phyloP scores from a whole-genome alignment of 2,797 vertebrate genomes.

The Xiphorhynchus erythropygius region DNA sequence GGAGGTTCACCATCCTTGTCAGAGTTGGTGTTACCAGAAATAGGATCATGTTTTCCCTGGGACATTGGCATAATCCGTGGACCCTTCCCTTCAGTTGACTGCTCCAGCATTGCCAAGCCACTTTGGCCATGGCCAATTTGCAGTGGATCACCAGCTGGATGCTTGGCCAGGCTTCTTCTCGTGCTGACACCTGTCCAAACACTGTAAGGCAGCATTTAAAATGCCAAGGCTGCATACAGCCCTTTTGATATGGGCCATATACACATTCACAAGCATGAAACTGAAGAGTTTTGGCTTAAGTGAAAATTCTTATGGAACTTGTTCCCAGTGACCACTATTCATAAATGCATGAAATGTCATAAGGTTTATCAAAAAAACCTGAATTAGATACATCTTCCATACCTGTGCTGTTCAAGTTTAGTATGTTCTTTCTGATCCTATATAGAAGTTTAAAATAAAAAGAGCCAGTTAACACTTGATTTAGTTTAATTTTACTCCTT shows the following conservation, averaged over 20 bases:
- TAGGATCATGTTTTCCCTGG: background rate
- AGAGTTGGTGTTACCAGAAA: background rate
- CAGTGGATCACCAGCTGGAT: background rate
- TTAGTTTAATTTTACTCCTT: background rate
- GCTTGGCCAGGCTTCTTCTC: background rate
- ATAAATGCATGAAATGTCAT: background rate
- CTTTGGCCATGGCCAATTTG: background rate
- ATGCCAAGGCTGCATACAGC: fast-evolving
- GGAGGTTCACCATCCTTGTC: background rate
- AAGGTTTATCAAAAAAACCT: background rate
- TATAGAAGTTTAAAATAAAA: background rate
- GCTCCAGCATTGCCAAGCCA: fast-evolving
- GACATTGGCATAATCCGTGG: background rate
- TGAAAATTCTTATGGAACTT: background rate
- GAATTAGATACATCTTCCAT: background rate
- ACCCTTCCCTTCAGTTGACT: background rate
- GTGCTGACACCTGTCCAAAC: fast-evolving
- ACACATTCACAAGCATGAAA: background rate
- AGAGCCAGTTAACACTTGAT: background rate
- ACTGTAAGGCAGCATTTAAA: background rate
- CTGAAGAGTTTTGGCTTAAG: background rate
- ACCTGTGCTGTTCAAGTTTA: background rate
- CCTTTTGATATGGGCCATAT: background rate
- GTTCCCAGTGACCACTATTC: background rate
- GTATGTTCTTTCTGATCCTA: background rate